These are phyloP conservation scores for Dilophus febrilis DNA, from an alignment of 2,888 invertebrate species.

Conservation along the genomic window DNA sequence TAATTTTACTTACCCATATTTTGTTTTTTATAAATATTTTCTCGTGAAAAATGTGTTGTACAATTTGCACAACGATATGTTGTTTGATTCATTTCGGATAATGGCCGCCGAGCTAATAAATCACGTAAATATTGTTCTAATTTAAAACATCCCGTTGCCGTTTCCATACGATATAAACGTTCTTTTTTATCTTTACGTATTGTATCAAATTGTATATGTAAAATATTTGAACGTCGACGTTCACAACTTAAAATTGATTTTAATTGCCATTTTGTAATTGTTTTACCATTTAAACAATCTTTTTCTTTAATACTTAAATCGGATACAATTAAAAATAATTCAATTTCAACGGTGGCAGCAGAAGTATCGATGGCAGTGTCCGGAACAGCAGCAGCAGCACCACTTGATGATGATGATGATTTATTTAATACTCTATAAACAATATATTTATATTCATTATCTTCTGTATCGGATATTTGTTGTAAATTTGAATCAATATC, in stretches of 20 bases:
- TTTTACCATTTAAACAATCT: constrained; percentile 30
- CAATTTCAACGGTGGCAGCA: constrained; percentile 28
- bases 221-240: constrained; percentile 29
- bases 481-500: no score
- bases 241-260: constrained; percentile 35
- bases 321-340: constrained; percentile 32
- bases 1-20: constrained; percentile 17
- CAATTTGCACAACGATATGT: constrained; percentile 45
- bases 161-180: constrained; percentile 38
- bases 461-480: constrained; percentile 26
- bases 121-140: constrained; percentile 31
- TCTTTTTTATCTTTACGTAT: constrained; percentile 37
- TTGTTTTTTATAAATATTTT: constrained; percentile 19
- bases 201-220: constrained; percentile 44
- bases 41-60: constrained; percentile 38
- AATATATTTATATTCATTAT: constrained; percentile 26
- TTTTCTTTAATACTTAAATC: constrained; percentile 34
- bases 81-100: constrained; percentile 33
- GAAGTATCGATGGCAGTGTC: no score
- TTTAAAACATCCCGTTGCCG: constrained; percentile 34
- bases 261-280: constrained; percentile 33
- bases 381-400: no score
- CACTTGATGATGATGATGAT: no score
- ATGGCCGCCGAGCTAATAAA: constrained; percentile 31
- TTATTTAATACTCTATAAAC: constrained; percentile 17